Conservation (phyloP, 1,140 invertebrate species). For the Paraescarpia echinospica region DNA sequence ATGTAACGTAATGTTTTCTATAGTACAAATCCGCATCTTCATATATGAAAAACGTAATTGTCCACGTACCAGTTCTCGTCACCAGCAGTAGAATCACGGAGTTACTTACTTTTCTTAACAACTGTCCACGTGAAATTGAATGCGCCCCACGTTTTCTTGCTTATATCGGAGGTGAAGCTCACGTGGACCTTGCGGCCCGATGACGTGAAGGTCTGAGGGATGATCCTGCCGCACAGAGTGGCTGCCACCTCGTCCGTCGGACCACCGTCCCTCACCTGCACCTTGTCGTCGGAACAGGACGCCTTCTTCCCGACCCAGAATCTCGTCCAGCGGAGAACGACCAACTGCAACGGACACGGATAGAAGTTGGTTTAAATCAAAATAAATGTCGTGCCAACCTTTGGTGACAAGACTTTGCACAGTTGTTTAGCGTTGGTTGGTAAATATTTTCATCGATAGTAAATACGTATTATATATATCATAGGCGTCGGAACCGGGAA, state of each 20-base stretch:
- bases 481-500: too few relatives aligned
- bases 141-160: neutral
- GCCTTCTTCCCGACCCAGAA: neutral
- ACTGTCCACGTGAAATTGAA: neutral
- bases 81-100: neutral
- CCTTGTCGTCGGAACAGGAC: neutral
- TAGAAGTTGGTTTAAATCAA: too few relatives aligned
- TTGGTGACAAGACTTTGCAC: too few relatives aligned
- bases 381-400: too few relatives aligned
- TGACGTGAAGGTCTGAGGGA: neutral
- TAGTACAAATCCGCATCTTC: too few relatives aligned
- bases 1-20: too few relatives aligned
- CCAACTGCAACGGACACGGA: neutral
- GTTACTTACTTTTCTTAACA: neutral
- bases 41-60: too few relatives aligned
- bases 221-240: neutral
- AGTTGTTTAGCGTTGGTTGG: too few relatives aligned
- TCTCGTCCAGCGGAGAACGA: neutral
- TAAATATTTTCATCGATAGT: too few relatives aligned
- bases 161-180: neutral
- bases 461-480: too few relatives aligned
- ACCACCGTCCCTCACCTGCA: neutral
- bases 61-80: neutral
- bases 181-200: neutral
- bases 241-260: neutral